phyloP scores from a whole-genome alignment of 1,140 invertebrate species.

The Drosophila mojavensis region DNA sequence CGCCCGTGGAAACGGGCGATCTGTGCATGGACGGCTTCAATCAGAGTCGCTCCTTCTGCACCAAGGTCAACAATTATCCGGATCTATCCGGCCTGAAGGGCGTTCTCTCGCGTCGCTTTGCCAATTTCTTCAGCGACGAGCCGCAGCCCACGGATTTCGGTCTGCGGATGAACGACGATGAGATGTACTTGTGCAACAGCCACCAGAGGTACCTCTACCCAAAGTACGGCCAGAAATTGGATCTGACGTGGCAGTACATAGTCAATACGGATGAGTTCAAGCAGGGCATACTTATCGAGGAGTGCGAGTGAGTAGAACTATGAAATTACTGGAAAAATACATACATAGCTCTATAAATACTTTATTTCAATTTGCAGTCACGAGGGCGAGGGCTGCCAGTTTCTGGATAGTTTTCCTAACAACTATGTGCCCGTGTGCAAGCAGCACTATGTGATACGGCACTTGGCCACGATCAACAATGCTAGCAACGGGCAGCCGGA shows the following conservation, averaged over 20 bases:
- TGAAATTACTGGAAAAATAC: not conserved
- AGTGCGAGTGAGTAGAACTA: constrained; percentile 76
- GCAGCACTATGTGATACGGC: constrained; percentile 86
- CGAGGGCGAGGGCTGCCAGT: constrained; percentile 70
- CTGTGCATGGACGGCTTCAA: constrained; percentile 56
- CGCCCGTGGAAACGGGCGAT: constrained; percentile 6
- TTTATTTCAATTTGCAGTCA: not conserved
- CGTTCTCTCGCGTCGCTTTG: constrained; percentile 45
- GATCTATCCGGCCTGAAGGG: constrained; percentile 58
- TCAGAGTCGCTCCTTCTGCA: constrained; percentile 67
- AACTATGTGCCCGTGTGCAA: constrained; percentile 86
- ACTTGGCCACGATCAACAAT: constrained; percentile 58
- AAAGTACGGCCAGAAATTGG: constrained; percentile 39
- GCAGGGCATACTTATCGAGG: constrained; percentile 76
- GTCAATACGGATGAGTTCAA: constrained; percentile 74
- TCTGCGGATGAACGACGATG: constrained; percentile 57
- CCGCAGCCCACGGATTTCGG: constrained; percentile 49
- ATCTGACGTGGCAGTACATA: constrained; percentile 71
- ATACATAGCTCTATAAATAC: not conserved
- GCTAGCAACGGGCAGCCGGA: constrained; percentile 37
- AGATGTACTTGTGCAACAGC: constrained; percentile 61
- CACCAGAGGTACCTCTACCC: constrained; percentile 55
- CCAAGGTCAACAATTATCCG: constrained; percentile 71
- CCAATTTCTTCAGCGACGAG: constrained; percentile 69
- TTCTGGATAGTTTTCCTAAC: constrained; percentile 83